Base-by-base conservation (phyloP, 2,797 vertebrate species). In the Oreochromis mossambicus region DNA sequence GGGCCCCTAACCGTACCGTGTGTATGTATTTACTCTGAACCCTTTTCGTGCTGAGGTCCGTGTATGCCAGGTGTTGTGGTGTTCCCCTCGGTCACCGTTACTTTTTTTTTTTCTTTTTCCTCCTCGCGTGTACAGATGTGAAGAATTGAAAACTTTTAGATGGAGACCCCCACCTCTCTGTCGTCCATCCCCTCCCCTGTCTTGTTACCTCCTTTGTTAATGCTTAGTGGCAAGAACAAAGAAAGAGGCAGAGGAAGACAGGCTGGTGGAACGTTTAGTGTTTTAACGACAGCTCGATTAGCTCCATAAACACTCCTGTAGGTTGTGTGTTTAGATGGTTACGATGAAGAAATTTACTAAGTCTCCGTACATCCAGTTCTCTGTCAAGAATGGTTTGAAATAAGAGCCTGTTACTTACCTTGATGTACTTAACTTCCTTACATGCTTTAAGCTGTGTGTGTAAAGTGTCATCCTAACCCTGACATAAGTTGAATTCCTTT, bases 61-160 rank as follows among this genome's bases (percentile, higher is more conserved):
- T 98, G 97, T 98, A 97, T 98, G 97, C 98, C 98, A 97, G 98
- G 96, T 99, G 98, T 99, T 97, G 97, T 99, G 97, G 95, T 98
- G 97, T 99, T 98, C 92, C 94, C 92, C 97, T 97, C 95, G 97
- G 97, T 99, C 98, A 98, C 97, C 97, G 92, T 97, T 92, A 82
- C 78, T 83, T 92, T 83, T 82, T 36, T 5, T 0, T 58, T 55
- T 19, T 68, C 29, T 63, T 26, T 41, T 38, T 11, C 17, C 38
- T 56, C 55, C 38, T 78, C 93, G 95, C 96, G 97, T 99, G 98
- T 99, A 99, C 98, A 98, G 98, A 97, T 91, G 87, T 94, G 90
- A 95, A 92, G 91, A 97, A 96, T 97, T 96, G 93, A 94, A 95
- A 96, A 96, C 95, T 96, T 96, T 91, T 93, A 94, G 92, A 93